Evolutionary conservation across 2,113 vertebrate genomes (phyloP).

Genomic region (Rhinoderma darwinii): DNA sequence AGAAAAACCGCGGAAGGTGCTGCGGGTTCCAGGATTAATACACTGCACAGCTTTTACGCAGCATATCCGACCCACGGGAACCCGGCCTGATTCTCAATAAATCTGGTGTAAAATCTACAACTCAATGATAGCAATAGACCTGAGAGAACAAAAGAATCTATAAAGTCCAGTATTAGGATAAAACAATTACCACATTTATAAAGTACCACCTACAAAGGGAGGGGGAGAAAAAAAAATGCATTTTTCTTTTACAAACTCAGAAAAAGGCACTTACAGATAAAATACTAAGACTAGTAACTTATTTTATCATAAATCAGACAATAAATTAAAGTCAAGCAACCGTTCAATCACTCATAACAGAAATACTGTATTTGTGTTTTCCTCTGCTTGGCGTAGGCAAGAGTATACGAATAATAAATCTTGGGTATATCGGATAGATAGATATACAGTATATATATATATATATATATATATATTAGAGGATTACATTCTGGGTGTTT

Average conservation of each 20-base stretch:
- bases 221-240: neutral
- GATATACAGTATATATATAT: neutral
- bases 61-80: too few relatives aligned
- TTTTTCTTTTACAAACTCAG: constrained; percentile 12
- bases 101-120: neutral
- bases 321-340: constrained; percentile 13
- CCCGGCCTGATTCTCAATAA: too few relatives aligned
- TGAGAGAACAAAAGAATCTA: neutral
- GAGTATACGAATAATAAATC: neutral
- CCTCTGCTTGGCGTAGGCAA: neutral
- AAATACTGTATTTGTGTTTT: neutral
- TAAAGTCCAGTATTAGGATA: neutral
- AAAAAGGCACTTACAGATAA: constrained; percentile 47
- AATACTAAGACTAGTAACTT: constrained; percentile 28
- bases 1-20: too few relatives aligned
- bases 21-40: too few relatives aligned
- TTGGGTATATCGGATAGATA: too few relatives aligned
- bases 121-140: neutral
- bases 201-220: neutral
- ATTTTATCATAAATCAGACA: neutral
- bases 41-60: too few relatives aligned
- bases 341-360: neutral
- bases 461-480: neutral
- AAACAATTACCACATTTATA: neutral
- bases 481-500: neutral